Conservation (phyloP, 2,797 vertebrate species). For the Taenioides sp. region DNA sequence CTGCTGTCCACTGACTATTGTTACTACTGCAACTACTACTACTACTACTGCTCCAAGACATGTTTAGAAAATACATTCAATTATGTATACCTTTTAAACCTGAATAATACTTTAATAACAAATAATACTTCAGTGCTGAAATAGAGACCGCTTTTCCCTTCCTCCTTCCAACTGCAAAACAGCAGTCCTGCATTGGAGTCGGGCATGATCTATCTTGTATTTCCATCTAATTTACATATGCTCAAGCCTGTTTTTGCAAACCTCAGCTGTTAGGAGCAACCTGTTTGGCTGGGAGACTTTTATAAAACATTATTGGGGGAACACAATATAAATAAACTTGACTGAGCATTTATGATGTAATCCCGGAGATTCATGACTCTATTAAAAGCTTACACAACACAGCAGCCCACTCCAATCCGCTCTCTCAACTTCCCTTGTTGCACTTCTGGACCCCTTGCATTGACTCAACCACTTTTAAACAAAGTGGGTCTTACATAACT, state of each 20-base stretch:
- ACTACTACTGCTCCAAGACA: too few relatives aligned
- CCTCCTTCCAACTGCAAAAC: constrained; percentile 13
- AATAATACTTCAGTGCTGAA: not conserved
- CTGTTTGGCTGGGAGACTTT: constrained; percentile 29
- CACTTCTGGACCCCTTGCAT: constrained; percentile 58
- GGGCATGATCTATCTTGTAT: constrained; percentile 30
- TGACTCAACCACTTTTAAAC: constrained; percentile 62
- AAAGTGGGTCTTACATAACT: constrained; percentile 65
- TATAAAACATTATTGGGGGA: constrained; percentile 49
- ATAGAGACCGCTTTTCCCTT: not conserved
- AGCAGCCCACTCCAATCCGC: constrained; percentile 52
- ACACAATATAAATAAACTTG: constrained; percentile 50
- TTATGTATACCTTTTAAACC: too few relatives aligned
- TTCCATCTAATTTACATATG: constrained; percentile 48
- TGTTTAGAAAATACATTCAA: too few relatives aligned
- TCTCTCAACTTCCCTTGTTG: constrained; percentile 43
- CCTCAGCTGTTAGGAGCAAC: constrained; percentile 15
- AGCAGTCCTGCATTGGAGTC: constrained; percentile 26
- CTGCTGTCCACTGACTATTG: too few relatives aligned
- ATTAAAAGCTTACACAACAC: constrained; percentile 65
- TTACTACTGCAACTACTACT: too few relatives aligned
- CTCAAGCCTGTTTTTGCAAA: constrained; percentile 24
- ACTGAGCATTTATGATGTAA: constrained; percentile 59
- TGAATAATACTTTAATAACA: too few relatives aligned
- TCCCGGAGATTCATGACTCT: constrained; percentile 46